A percentile compares a stretch with the other conserved stretches of the same genome.
phyloP scores from a whole-genome alignment of 2,888 invertebrate genomes.

The Teinopalpus imperialis region DNA sequence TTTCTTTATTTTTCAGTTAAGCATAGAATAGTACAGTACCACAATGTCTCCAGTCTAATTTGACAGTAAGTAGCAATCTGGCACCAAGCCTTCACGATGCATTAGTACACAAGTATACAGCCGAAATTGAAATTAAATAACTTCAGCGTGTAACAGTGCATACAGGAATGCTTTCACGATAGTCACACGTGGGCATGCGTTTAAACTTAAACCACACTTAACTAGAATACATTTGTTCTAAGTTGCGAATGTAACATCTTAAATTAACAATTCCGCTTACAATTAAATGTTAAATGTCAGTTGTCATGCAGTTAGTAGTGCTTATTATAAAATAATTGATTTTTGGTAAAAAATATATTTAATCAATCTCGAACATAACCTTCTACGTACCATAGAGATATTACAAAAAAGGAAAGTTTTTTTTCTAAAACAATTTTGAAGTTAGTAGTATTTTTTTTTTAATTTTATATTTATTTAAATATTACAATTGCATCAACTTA shows the following conservation, averaged over 20 bases:
- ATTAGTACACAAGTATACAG: constrained; percentile 40
- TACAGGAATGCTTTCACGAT: constrained; percentile 26
- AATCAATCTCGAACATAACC: background rate
- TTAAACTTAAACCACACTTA: constrained; percentile 31
- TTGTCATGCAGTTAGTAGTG: constrained; percentile 73
- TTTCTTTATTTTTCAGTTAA: constrained; percentile 79
- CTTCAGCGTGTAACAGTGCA: constrained; percentile 44
- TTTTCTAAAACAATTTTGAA: no score
- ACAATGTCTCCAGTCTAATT: constrained; percentile 73
- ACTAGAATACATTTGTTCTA: constrained; percentile 54
- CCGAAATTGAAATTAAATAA: constrained; percentile 39
- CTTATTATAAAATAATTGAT: constrained; percentile 36
- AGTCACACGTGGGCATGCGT: constrained; percentile 27
- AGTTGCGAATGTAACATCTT: constrained; percentile 44
- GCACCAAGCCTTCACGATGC: constrained; percentile 53
- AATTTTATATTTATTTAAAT: background rate
- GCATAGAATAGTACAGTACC: constrained; percentile 80
- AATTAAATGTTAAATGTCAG: constrained; percentile 44
- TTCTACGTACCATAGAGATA: background rate
- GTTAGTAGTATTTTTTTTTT: background rate
- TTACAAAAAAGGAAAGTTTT: background rate
- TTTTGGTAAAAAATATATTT: constrained; percentile 17
- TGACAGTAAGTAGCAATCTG: constrained; percentile 56
- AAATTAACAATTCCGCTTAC: constrained; percentile 51
- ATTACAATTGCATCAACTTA: no score